phyloP scores from a whole-genome alignment of 2,797 vertebrate genomes.

The Cryptoprocta ferox region DNA sequence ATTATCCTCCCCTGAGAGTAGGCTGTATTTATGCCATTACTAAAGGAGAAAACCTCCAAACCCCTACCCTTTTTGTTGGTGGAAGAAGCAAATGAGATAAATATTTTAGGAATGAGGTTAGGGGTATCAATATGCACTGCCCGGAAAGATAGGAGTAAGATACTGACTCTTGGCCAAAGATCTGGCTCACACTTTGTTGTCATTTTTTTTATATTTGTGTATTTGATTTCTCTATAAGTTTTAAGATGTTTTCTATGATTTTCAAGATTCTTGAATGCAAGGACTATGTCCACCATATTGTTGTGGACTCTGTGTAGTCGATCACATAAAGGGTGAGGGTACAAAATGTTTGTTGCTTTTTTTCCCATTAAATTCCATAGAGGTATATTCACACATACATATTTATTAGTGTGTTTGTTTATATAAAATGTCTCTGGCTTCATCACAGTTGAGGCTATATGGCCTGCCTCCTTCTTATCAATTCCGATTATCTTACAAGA shows the following conservation, averaged over 20 bases:
- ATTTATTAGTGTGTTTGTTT: not conserved
- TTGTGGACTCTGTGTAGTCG: not conserved
- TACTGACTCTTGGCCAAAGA: not conserved
- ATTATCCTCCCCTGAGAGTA: not conserved
- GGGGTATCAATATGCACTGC: not conserved
- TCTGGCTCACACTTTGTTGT: not conserved
- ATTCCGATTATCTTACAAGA: not conserved
- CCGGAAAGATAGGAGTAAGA: not conserved
- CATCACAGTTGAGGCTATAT: not conserved
- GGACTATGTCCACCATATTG: not conserved
- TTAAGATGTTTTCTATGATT: not conserved
- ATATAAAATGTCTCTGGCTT: not conserved
- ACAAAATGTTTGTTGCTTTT: not conserved
- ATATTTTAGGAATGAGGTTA: not conserved
- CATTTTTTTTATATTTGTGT: not conserved
- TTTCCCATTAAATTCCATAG: not conserved
- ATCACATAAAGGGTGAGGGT: not conserved
- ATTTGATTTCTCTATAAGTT: constrained; percentile 34
- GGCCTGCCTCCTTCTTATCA: not conserved
- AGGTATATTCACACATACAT: not conserved
- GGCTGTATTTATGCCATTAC: not conserved
- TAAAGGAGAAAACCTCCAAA: not conserved
- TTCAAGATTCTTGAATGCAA: not conserved
- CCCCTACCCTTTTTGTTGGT: not conserved
- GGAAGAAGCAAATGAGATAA: not conserved